Evolutionary conservation across 2,797 vertebrate species (phyloP).

Genomic region (Gymnoscopelus microlampas): DNA sequence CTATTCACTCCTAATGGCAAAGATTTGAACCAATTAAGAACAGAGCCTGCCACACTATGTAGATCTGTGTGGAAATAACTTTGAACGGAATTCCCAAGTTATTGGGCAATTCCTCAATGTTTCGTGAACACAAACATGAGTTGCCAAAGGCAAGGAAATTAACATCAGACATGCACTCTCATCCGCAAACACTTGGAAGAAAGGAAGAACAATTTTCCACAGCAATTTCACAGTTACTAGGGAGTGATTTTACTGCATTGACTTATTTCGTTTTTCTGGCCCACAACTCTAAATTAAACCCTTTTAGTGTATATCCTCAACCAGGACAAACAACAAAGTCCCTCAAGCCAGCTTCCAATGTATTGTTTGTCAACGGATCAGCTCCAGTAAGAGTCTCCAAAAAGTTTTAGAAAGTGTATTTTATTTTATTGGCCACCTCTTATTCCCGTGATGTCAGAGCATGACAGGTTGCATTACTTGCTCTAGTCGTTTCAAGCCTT

Average conservation of each 20-base stretch:
- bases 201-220: neutral
- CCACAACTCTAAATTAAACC: conserved; percentile 15
- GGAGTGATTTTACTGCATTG: neutral
- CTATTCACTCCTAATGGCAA: too few relatives aligned
- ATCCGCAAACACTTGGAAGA: neutral
- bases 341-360: conserved; percentile 45
- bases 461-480: conserved; percentile 43
- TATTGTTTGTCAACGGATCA: conserved; percentile 2
- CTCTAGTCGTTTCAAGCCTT: conserved; percentile 45
- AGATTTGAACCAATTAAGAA: too few relatives aligned
- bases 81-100: too few relatives aligned
- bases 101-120: too few relatives aligned
- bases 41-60: too few relatives aligned
- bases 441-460: conserved; percentile 39
- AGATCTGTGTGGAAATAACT: too few relatives aligned
- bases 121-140: neutral
- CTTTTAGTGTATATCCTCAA: conserved; percentile 19
- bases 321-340: conserved; percentile 34
- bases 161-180: neutral
- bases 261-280: conserved; percentile 7
- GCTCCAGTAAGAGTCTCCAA: conserved; percentile 39
- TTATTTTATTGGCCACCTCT: conserved; percentile 51
- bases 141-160: neutral
- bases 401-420: conserved; percentile 41
- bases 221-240: conserved; percentile 1